A percentile compares a stretch with the other conserved stretches of the same genome.
Evolutionary conservation across 2,113 vertebrate genomes (phyloP).

Genomic region (Hassar affinis): DNA sequence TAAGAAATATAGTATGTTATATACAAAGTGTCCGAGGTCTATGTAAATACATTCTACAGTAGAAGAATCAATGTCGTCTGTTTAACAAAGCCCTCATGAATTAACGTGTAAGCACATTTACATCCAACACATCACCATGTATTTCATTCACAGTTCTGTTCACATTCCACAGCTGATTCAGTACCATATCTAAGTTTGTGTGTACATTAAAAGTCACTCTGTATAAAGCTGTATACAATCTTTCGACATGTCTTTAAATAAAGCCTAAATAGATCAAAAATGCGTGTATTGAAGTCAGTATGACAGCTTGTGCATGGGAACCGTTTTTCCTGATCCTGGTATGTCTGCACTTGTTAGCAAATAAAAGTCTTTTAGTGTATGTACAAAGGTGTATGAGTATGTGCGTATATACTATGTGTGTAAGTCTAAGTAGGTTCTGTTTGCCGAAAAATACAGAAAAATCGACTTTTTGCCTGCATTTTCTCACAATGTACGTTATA

Average conservation of each 20-base stretch:
- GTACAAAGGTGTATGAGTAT: neutral
- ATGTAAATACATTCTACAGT: conserved; percentile 27
- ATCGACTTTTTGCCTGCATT: too few species aligned
- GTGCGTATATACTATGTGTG: neutral
- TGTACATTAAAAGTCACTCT: conserved; percentile 1
- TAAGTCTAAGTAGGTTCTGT: too few species aligned
- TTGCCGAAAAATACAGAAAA: too few species aligned
- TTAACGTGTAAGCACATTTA: neutral
- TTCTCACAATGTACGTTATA: too few species aligned
- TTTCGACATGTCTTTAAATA: neutral
- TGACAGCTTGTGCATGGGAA: neutral
- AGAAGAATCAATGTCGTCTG: conserved; percentile 19
- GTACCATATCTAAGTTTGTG: conserved; percentile 4
- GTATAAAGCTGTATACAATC: neutral
- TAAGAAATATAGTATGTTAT: neutral
- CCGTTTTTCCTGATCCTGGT: neutral
- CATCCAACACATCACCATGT: neutral
- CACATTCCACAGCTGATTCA: conserved; percentile 20
- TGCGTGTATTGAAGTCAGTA: neutral
- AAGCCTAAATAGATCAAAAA: neutral
- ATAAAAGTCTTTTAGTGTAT: conserved; percentile 1
- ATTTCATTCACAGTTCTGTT: conserved; percentile 30
- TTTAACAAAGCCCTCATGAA: conserved; percentile 15
- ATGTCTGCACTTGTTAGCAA: neutral
- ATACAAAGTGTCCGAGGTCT: conserved; percentile 5